phyloP scores from a whole-genome alignment of 1,140 invertebrate species.

The Maniola jurtina region DNA sequence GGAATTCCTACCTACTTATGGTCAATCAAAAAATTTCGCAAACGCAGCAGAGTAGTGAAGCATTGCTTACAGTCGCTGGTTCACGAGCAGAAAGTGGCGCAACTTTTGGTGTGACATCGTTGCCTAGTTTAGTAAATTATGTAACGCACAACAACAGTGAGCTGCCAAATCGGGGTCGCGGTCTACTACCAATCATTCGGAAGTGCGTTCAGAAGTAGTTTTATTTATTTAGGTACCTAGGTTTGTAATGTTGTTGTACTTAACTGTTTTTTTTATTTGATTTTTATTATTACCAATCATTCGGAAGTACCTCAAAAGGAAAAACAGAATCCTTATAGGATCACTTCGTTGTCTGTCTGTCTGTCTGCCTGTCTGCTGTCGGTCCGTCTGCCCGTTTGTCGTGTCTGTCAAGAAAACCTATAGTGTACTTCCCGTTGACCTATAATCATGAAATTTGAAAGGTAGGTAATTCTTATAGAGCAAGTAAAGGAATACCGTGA shows the following conservation, averaged over 20 bases:
- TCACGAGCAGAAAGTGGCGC: constrained; percentile 64
- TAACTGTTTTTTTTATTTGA: too few species aligned
- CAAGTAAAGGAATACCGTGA: too few species aligned
- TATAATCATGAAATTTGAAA: too few species aligned
- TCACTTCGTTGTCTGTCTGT: too few species aligned
- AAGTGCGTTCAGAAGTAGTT: constrained; percentile 58
- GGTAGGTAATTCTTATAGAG: too few species aligned
- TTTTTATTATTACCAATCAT: too few species aligned
- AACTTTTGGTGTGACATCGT: constrained; percentile 76
- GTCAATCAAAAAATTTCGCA: constrained; percentile 35
- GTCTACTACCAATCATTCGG: constrained; percentile 58
- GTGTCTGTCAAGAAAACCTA: too few species aligned
- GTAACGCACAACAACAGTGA: constrained; percentile 68
- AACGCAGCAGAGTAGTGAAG: constrained; percentile 33
- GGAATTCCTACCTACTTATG: constrained; percentile 6
- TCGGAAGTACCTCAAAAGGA: too few species aligned
- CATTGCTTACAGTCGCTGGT: constrained; percentile 41
- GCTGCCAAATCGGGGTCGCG: constrained; percentile 69
- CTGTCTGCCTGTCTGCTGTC: too few species aligned
- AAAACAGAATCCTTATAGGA: too few species aligned
- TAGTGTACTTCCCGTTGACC: too few species aligned
- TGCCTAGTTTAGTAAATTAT: constrained; percentile 74
- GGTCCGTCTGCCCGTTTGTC: too few species aligned
- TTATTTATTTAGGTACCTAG: constrained; percentile 4
- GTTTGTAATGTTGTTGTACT: not conserved